Evolutionary conservation across 2,113 vertebrate genomes (phyloP).

Genomic region (Nothocercus julius): DNA sequence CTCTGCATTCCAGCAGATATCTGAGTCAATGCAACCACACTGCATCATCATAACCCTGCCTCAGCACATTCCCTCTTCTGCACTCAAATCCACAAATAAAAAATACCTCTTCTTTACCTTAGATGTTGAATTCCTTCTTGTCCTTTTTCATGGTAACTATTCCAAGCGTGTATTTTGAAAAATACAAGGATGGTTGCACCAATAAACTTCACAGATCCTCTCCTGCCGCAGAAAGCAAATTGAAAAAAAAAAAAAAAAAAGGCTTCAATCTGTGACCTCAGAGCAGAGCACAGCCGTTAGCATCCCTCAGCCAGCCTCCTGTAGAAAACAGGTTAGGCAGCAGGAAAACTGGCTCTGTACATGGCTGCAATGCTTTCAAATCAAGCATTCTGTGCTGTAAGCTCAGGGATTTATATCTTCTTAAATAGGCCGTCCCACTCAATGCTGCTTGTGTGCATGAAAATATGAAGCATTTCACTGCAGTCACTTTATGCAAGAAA

Average conservation of each 20-base stretch:
- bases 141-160: slow-evolving; percentile 60
- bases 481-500: slow-evolving; percentile 80
- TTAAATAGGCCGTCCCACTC: slow-evolving; percentile 72
- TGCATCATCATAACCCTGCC: slow-evolving; percentile 49
- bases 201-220: slow-evolving; percentile 65
- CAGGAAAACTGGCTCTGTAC: slow-evolving; percentile 60
- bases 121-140: slow-evolving; percentile 58
- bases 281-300: slow-evolving; percentile 71
- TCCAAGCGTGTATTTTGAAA: slow-evolving; percentile 59
- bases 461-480: slow-evolving; percentile 79
- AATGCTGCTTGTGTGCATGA: slow-evolving; percentile 73
- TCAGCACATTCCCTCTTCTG: slow-evolving; percentile 59
- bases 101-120: slow-evolving; percentile 73
- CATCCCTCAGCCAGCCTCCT: slow-evolving; percentile 76
- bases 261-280: slow-evolving; percentile 87
- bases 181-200: slow-evolving; percentile 19
- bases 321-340: slow-evolving; percentile 72
- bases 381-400: slow-evolving; percentile 73
- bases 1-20: slow-evolving; percentile 47
- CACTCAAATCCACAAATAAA: slow-evolving; percentile 48
- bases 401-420: slow-evolving; percentile 69
- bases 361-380: slow-evolving; percentile 72
- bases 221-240: slow-evolving; percentile 82
- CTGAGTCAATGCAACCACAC: slow-evolving; percentile 25
- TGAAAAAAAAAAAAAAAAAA: slow-evolving; percentile 72